Percentiles rank a stretch among this genome's conserved stretches.
Conservation (phyloP, 2,113 vertebrate species). For the Pelvicachromis taeniatus region DNA sequence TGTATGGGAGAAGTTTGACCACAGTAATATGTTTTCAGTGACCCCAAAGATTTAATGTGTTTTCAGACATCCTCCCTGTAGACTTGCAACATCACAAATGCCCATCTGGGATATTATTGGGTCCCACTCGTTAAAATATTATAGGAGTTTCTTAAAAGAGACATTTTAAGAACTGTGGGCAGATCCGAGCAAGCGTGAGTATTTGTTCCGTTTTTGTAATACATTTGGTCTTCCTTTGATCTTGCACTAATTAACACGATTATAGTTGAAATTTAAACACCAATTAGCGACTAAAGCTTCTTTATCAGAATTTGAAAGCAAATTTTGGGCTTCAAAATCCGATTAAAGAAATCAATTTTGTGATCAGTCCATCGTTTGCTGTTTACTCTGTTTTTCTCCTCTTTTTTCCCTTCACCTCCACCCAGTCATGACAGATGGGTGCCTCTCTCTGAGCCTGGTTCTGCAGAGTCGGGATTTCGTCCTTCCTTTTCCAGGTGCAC, state of each 20-base stretch:
- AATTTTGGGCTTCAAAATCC: not conserved
- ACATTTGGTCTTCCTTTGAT: not conserved
- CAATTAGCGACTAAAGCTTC: not conserved
- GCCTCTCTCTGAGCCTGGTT: not conserved
- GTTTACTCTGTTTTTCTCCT: not conserved
- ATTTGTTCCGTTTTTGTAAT: not conserved
- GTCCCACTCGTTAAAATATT: not conserved
- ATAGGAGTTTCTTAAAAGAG: not conserved
- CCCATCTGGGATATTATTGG: not conserved
- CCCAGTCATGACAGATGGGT: not conserved
- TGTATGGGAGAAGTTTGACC: not conserved
- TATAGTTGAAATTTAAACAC: not conserved
- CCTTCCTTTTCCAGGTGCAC: not conserved
- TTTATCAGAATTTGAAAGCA: not conserved
- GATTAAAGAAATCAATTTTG: rapidly evolving
- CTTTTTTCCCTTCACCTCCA: not conserved
- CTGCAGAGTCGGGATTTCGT: not conserved
- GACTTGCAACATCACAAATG: not conserved
- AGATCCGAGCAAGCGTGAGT: not conserved
- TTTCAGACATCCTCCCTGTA: slow-evolving; percentile 11
- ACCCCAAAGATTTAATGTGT: not conserved
- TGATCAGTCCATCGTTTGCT: not conserved
- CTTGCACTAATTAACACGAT: not conserved
- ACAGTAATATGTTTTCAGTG: not conserved
- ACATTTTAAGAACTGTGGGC: not conserved